These are phyloP conservation scores for Dromius quadrimaculatus DNA, from an alignment of 2,888 invertebrate genomes.

Conservation along the genomic window DNA sequence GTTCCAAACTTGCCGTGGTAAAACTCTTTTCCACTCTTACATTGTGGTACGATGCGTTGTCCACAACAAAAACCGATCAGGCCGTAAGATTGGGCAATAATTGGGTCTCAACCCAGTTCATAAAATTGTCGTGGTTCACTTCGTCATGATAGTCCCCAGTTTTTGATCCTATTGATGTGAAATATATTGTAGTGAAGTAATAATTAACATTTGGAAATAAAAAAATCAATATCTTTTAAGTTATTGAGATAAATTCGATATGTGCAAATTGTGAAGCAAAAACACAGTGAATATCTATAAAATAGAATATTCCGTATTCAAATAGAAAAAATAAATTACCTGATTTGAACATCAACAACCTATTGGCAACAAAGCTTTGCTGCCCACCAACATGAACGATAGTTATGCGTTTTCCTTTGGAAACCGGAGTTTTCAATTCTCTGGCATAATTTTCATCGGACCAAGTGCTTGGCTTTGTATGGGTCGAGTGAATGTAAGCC, in stretches of 20 bases:
- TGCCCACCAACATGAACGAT: not conserved
- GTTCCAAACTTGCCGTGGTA: not conserved
- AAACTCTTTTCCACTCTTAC: conserved; percentile 18
- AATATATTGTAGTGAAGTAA: not conserved
- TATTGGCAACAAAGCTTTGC: not conserved
- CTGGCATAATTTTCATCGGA: not conserved
- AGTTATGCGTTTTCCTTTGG: not conserved
- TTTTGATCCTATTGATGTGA: conserved; percentile 45
- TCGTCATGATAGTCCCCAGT: conserved; percentile 57
- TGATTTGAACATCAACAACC: not conserved
- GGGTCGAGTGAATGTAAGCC: not conserved
- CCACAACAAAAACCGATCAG: conserved; percentile 56
- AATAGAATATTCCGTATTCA: not conserved
- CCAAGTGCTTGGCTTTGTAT: not conserved
- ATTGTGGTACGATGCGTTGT: conserved; percentile 58
- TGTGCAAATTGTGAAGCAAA: no score
- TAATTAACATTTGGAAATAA: not conserved
- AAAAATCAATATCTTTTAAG: no score
- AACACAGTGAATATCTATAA: not conserved
- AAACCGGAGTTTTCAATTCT: not conserved
- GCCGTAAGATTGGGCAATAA: conserved; percentile 58
- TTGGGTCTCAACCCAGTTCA: conserved; percentile 57
- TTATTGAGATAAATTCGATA: no score
- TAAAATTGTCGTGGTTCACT: conserved; percentile 58
- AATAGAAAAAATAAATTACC: not conserved